Evolutionary conservation across 1,140 invertebrate genomes (phyloP).

Genomic region (Heliconius nattereri): DNA sequence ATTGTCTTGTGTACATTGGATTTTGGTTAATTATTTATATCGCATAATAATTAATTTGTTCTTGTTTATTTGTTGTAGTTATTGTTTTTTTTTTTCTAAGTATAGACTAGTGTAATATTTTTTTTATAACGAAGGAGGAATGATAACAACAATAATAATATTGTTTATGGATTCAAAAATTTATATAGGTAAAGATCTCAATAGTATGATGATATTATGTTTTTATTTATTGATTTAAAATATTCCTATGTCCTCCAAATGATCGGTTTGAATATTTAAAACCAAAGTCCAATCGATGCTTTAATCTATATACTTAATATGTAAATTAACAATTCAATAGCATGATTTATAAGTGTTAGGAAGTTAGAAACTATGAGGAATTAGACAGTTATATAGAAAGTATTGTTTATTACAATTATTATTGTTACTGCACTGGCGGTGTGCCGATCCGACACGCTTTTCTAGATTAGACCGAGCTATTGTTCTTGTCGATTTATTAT

Average conservation of each 20-base stretch:
- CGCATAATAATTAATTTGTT: background rate
- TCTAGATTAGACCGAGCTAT: conserved; percentile 44
- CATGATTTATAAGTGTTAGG: conserved; percentile 73
- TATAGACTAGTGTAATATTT: background rate
- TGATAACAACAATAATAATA: background rate
- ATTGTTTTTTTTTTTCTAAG: background rate
- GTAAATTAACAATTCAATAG: conserved; percentile 51
- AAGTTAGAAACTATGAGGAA: conserved; percentile 42
- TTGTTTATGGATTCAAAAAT: background rate
- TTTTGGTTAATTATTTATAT: conserved; percentile 38
- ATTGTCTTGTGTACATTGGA: conserved; percentile 44
- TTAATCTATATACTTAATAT: conserved; percentile 42
- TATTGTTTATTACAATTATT: conserved; percentile 32
- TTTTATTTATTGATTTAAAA: background rate
- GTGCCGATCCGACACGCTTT: conserved; percentile 53
- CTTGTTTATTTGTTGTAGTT: background rate
- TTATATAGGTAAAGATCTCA: background rate
- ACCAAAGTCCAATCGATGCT: conserved; percentile 46
- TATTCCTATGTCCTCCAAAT: background rate
- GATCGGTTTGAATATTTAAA: conserved; percentile 7
- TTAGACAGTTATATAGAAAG: conserved; percentile 38
- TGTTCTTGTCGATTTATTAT: conserved; percentile 32
- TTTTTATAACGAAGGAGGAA: background rate
- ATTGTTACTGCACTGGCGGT: conserved; percentile 50
- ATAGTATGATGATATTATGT: background rate